Percentiles rank a stretch among this genome's conserved stretches.
Evolutionary conservation across 2,113 vertebrate genomes (phyloP).

Genomic region (Morone chrysops): DNA sequence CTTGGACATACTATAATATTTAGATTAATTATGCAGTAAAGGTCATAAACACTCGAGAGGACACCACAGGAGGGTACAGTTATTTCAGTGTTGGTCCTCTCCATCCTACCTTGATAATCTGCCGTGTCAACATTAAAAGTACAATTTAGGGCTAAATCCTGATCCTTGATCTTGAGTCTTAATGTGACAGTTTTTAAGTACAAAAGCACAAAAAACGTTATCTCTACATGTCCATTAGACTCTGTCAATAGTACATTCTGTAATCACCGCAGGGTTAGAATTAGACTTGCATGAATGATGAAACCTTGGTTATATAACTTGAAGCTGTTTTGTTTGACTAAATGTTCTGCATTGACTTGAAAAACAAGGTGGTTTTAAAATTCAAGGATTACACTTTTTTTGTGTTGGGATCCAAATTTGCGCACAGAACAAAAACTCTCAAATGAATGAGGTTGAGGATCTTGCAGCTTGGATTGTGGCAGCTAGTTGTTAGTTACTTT

Average conservation of each 20-base stretch:
- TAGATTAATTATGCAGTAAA: neutral
- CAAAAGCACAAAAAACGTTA: neutral
- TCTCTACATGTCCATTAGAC: neutral
- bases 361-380: slow-evolving; percentile 4
- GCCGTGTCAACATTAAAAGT: neutral
- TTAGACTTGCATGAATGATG: neutral
- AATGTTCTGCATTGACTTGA: slow-evolving; percentile 2
- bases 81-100: slow-evolving; percentile 9
- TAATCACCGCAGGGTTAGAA: neutral
- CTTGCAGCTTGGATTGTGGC: neutral
- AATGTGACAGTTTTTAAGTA: neutral
- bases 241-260: neutral
- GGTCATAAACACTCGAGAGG: neutral
- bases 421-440: neutral
- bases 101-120: neutral
- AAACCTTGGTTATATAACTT: slow-evolving; percentile 30
- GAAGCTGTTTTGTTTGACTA: neutral
- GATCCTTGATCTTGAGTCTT: neutral
- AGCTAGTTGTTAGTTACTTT: neutral
- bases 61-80: slow-evolving; percentile 2
- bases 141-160: neutral
- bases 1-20: too few species aligned
- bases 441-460: slow-evolving; percentile 7
- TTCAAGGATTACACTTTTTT: neutral
- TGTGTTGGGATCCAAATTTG: too few species aligned